Percentiles rank a stretch among this genome's conserved stretches.
Evolutionary conservation across 1,140 invertebrate species (phyloP).

Genomic region (Hestina assimilis): DNA sequence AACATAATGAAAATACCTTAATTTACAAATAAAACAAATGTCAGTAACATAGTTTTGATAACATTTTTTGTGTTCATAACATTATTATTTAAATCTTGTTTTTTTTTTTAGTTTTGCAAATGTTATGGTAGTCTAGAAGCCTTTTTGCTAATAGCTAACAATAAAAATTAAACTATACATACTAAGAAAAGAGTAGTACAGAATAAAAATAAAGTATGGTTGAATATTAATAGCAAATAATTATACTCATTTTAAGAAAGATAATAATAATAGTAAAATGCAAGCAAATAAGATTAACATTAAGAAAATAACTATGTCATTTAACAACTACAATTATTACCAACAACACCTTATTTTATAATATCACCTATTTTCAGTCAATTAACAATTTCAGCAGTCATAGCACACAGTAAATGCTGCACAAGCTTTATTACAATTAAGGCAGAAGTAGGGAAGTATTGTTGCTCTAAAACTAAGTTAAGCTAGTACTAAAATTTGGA

Average conservation of each 20-base stretch:
- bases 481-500: constrained; percentile 61
- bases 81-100: too few species aligned
- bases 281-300: background rate
- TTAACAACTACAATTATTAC: background rate
- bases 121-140: too few species aligned
- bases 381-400: background rate
- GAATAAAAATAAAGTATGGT: too few species aligned
- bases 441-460: background rate
- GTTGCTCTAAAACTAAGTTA: background rate
- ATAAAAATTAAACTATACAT: too few species aligned
- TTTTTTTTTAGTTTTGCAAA: too few species aligned
- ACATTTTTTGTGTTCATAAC: too few species aligned
- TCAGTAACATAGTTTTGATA: too few species aligned
- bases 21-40: constrained; percentile 11
- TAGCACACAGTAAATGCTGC: background rate
- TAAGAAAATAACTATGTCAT: background rate
- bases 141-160: too few species aligned
- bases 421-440: background rate
- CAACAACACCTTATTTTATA: background rate
- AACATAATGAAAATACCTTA: constrained; percentile 12
- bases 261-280: too few species aligned
- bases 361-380: constrained; percentile 1
- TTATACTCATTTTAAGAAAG: too few species aligned
- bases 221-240: too few species aligned
- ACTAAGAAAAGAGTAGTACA: too few species aligned